Evolutionary conservation across 2,113 vertebrate genomes (phyloP), one percentile per base, ranked within the genome.

Genomic region (Sorex araneus): DNA sequence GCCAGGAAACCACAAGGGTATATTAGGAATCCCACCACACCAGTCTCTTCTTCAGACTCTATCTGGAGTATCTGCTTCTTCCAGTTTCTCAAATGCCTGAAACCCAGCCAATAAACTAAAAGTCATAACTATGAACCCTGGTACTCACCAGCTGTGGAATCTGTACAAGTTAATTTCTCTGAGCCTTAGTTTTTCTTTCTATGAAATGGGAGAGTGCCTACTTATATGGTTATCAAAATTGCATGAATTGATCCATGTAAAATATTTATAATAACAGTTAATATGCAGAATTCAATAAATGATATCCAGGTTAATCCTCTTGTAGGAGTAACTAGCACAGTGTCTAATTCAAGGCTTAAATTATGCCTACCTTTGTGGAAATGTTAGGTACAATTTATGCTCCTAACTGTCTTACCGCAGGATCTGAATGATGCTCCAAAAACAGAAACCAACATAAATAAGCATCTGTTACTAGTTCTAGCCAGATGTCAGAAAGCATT

Each of bases 401-500:
- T 79, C 76, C 71, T 95, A 73, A 76, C 69, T 80, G 18, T 79
- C 73, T 69, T 74, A 3, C n/a, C 84, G 36, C 75, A 79, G 25
- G 70, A 81, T 86, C 50, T 86, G 83, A 91, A 78, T 16, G 64
- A 91, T 54, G 75, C 69, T 90, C 36, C 71, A 19, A 85, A 90
- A 95, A 75, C 75, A 85, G 74, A 92, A 92, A 66, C 47, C 75
- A 95, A 63, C 80, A 34, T 84, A 60, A 80, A 36, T 34, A 73
- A 92, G 63, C 81, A 75, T 95, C 87, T 94, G 63, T 67, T 83
- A 79, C 69, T 66, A 90, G 75, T 71, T 73, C 63, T 83, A 36
- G 67, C 84, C 87, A 96, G 86, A 96, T 96, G 91, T 95, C 63
- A 89, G 67, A 83, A 94, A 90, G 43, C 83, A 90, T 93, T 96